phyloP scores from a whole-genome alignment of 2,888 invertebrate species.

The Endotricha flammealis region DNA sequence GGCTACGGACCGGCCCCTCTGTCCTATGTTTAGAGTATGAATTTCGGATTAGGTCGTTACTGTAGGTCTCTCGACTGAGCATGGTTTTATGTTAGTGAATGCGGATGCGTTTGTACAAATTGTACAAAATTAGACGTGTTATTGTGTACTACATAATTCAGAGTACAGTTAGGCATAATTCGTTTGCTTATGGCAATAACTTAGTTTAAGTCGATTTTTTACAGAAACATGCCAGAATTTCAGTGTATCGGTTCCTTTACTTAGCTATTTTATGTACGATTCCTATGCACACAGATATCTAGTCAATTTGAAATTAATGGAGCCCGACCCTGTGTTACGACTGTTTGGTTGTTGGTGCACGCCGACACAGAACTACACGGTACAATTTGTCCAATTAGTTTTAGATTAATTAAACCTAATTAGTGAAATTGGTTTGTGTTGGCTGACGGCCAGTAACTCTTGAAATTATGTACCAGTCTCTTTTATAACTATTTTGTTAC shows the following conservation, averaged over 20 bases:
- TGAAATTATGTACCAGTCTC: conserved; percentile 45
- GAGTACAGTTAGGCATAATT: conserved; percentile 65
- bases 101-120: conserved; percentile 64
- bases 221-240: conserved; percentile 66
- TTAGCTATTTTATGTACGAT: conserved; percentile 72
- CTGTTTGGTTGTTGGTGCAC: conserved; percentile 51
- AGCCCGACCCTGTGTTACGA: conserved; percentile 56
- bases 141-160: conserved; percentile 65
- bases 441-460: conserved; percentile 59
- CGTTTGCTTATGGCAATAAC: conserved; percentile 64
- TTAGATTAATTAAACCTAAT: conserved; percentile 45
- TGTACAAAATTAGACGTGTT: conserved; percentile 70
- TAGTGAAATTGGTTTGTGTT: conserved; percentile 63
- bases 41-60: conserved; percentile 38
- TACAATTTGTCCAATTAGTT: conserved; percentile 66
- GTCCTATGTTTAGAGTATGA: conserved; percentile 36
- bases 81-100: conserved; percentile 49
- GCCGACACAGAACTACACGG: conserved; percentile 58
- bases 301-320: conserved; percentile 77
- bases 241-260: conserved; percentile 74
- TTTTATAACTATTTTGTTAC: conserved; percentile 42
- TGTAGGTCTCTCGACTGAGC: conserved; percentile 52
- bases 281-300: conserved; percentile 78
- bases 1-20: conserved; percentile 35
- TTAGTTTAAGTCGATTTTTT: conserved; percentile 57